Evolutionary conservation across 2,113 vertebrate genomes (phyloP).

Genomic region (Pelobates fuscus): DNA sequence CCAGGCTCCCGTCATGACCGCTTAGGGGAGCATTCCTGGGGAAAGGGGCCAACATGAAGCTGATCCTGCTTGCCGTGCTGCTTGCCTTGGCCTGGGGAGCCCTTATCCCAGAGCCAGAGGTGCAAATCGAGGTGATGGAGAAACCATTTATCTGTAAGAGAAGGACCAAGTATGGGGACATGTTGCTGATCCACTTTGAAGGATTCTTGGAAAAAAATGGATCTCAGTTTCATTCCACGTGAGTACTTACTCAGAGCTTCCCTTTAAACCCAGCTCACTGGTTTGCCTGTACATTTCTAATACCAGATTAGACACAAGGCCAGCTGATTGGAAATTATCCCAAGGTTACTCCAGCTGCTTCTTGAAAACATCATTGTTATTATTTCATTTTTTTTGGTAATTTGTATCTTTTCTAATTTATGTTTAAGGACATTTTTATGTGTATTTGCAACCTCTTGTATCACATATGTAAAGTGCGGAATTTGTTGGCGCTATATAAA

Average conservation of each 20-base stretch:
- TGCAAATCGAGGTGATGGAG: conserved; percentile 86
- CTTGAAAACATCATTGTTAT: too few species aligned
- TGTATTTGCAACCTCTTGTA: too few species aligned
- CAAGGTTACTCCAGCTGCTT: too few species aligned
- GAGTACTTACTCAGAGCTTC: conserved; percentile 57
- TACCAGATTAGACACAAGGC: too few species aligned
- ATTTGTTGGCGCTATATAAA: too few species aligned
- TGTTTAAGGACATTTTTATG: too few species aligned
- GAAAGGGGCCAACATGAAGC: neutral
- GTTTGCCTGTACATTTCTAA: too few species aligned
- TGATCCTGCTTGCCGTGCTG: conserved; percentile 57
- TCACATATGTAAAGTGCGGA: too few species aligned
- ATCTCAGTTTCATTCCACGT: conserved; percentile 92
- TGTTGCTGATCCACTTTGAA: conserved; percentile 89
- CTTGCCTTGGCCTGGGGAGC: conserved; percentile 67
- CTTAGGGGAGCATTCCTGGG: neutral
- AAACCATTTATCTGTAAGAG: conserved; percentile 88
- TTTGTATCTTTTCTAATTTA: too few species aligned
- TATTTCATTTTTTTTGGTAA: too few species aligned
- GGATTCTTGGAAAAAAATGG: conserved; percentile 88
- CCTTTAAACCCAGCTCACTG: too few species aligned
- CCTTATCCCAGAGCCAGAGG: conserved; percentile 87
- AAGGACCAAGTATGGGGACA: conserved; percentile 86
- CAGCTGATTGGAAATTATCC: too few species aligned
- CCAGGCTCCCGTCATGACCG: neutral